Base-by-base conservation (phyloP, 2,888 invertebrate species). In the Pseudococcus jackbeardsleyi region DNA sequence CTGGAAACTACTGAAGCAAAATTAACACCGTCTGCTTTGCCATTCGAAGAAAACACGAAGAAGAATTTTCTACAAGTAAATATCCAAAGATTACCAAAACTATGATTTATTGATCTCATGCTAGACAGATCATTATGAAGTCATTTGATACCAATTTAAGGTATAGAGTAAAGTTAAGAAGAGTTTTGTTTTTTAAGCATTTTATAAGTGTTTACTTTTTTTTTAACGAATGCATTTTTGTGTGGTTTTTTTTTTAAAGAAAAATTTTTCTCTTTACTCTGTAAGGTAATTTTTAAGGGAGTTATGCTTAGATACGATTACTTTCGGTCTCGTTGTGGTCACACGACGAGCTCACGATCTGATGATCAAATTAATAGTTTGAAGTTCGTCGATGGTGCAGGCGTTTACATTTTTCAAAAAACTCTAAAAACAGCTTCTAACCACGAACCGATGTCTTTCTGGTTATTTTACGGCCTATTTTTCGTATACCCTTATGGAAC, bases 101-200 rank as follows among this genome's bases (percentile, higher is more conserved):
- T 88, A 82, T 82, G 59, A 79, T 88, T 82, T 82, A 79, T 88
- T 88, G 88, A 88, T 88, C 88, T 88, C 88, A 88, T 88, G 88
- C 50, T 33, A 48, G 42, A 42, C 46, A 72, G 86, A 86, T 86
- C 86, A 86, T 68, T 86, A 19, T 19, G 59, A 88, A 88, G 88
- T 88, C 88, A 88, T 88, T 22, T 79, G 59, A 33, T 88, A 88
- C 88, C 88, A 88, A n/a, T 26, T 88, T 88, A 88, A 88, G 88
- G 54, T 79, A 39, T 88, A 88, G 59, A 33, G 50, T 82, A 82
- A 87, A 64, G 48, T 86, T 86, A 46, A 86, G 72, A 77, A 72
- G 48, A 68, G 48, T 86, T 72, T 86, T 86, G 39, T 72, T 68
- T 86, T 86, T 88, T 50, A 79, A 48, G 64, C 46, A 72, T 88